phyloP scores from a whole-genome alignment of 1,140 invertebrate genomes.

The Panagrolaimus sp. region DNA sequence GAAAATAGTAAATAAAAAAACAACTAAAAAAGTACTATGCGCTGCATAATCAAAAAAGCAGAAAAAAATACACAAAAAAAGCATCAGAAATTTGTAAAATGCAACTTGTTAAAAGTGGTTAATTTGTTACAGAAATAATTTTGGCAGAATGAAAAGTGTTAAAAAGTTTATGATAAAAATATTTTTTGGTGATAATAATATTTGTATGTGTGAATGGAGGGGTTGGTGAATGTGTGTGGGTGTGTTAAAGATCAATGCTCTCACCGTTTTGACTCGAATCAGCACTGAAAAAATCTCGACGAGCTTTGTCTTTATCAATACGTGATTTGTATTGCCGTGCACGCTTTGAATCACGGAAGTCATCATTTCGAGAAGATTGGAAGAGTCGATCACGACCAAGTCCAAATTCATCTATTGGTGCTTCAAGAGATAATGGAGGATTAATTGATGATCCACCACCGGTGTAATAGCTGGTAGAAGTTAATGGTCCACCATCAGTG shows the following conservation, averaged over 20 bases:
- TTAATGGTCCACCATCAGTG: conserved; percentile 39
- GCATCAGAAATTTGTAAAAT: no score
- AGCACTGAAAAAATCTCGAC: conserved; percentile 36
- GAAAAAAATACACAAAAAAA: no score
- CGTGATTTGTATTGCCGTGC: conserved; percentile 37
- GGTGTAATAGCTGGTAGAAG: conserved; percentile 21
- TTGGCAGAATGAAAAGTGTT: no score
- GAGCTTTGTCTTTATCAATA: conserved; percentile 50
- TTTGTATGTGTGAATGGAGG: no score
- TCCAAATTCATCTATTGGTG: neutral
- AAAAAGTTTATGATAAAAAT: no score
- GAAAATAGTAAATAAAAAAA: neutral
- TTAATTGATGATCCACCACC: conserved; percentile 16
- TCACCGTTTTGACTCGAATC: conserved; percentile 22
- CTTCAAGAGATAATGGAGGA: neutral
- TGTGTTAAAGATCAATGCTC: conserved; percentile 16
- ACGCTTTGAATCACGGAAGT: conserved; percentile 29
- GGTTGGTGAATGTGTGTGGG: no score
- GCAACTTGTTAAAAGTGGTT: no score
- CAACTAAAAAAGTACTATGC: no score
- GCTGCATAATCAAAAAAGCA: no score
- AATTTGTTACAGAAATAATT: no score
- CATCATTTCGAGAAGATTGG: conserved; percentile 33
- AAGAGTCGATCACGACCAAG: conserved; percentile 41
- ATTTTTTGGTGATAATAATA: no score